phyloP scores from a whole-genome alignment of 2,888 invertebrate genomes.

The Drosophila infuscata region DNA sequence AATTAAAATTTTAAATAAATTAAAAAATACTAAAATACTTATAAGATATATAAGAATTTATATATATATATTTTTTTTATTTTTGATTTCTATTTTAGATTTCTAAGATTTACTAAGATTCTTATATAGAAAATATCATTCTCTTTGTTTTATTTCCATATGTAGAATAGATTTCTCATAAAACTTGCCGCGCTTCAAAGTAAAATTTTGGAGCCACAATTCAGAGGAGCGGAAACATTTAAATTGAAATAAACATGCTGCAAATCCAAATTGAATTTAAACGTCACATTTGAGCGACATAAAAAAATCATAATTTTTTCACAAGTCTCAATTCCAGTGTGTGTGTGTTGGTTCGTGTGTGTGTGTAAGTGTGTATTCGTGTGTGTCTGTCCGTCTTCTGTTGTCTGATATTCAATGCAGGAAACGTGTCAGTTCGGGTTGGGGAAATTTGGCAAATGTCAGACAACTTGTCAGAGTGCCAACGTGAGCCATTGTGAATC shows the following conservation, averaged over 20 bases:
- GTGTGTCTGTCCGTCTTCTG: conserved; percentile 2
- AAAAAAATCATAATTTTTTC: conserved; percentile 56
- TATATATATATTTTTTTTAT: too few species aligned
- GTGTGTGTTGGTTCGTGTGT: background rate
- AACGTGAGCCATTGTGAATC: conserved; percentile 34
- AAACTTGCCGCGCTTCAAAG: conserved; percentile 22
- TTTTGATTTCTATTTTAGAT: too few species aligned
- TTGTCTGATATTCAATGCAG: conserved; percentile 64
- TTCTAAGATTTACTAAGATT: background rate
- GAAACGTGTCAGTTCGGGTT: conserved; percentile 68
- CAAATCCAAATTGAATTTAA: conserved; percentile 66
- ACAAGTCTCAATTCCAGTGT: conserved; percentile 12
- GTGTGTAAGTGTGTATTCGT: background rate
- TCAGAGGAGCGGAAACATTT: conserved; percentile 3
- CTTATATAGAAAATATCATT: conserved; percentile 1
- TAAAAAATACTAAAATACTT: too few species aligned
- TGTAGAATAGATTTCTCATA: conserved; percentile 31
- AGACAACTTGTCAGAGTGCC: conserved; percentile 60
- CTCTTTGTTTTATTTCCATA: conserved; percentile 22
- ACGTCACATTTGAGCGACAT: conserved; percentile 58
- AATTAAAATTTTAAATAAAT: too few species aligned
- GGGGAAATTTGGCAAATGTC: conserved; percentile 63
- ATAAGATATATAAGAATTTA: too few species aligned
- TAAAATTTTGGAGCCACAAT: conserved; percentile 17
- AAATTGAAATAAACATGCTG: conserved; percentile 49